Evolutionary conservation across 2,888 invertebrate species (phyloP), one percentile per base, ranked within the genome.

Genomic region (Mactromeris polynyma): DNA sequence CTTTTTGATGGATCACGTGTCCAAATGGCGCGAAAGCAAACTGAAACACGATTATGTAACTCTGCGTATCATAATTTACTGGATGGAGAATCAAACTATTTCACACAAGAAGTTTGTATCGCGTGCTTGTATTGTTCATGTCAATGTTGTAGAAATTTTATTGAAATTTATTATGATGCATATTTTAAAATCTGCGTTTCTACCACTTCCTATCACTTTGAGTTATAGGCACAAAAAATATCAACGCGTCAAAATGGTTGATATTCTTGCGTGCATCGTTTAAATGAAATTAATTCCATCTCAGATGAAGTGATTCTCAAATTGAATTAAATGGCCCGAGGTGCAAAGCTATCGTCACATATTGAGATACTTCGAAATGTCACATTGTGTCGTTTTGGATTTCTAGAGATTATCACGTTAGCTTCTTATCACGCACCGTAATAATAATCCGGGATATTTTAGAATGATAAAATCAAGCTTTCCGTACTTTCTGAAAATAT

Each of bases 11-110:
- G 73, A 73, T 73, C 73, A 36, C 73, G 31, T 73, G 73, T 73
- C 73, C 14, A 73, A 73, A 73, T 73, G 73, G 73, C 73, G 73
- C 73, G 73, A 73, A 73, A 73, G 26, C 36, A 26, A 33, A 36
- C 73, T 73, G 33, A 58, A 11, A 73, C 73, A 26, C 17, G 26
- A 73, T 33, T 33, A 58, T 58, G 58, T 58, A 19, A 9, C 36
- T 73, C 73, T 19, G 33, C 31, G 73, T 33, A 73, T 26, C 33
- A 73, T 33, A 17, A n/a, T 73, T 33, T 64, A 19, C 73, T 73
- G 4, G 33, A 73, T 11, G 11, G 19, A 11, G 73, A 73, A 33
- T 73, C 33, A 19, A 73, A 36, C 73, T 7, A 19, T 33, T 73
- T 73, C 73, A 33, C 73, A 33, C 33, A 17, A 73, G 36, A 36